Percentiles rank a stretch among this genome's conserved stretches.
Conservation (phyloP, 1,140 invertebrate species). For the Lasioglossum albipes region DNA sequence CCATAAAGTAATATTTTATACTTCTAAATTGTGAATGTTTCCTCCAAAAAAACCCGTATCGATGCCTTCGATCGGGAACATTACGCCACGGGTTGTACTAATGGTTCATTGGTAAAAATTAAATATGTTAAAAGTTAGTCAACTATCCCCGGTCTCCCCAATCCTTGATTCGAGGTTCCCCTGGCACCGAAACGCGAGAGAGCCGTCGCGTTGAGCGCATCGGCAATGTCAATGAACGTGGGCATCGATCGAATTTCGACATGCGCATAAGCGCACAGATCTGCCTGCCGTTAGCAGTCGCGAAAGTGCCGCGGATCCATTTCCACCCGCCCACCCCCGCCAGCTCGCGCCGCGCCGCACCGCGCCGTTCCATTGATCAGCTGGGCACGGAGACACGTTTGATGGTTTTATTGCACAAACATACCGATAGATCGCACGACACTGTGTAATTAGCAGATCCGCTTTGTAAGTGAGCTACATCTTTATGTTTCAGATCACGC, state of each 20-base stretch:
- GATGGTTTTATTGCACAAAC: constrained; percentile 1
- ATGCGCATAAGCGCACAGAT: constrained; percentile 51
- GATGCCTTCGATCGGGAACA: no score
- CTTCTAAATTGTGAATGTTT: no score
- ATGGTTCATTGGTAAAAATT: no score
- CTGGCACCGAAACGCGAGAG: not conserved
- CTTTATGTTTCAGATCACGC: constrained; percentile 3
- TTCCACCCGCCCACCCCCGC: not conserved
- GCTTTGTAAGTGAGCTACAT: not conserved
- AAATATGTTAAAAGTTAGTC: no score
- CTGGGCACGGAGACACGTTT: constrained; percentile 1
- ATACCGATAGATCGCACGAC: constrained; percentile 1
- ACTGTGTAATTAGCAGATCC: constrained; percentile 6
- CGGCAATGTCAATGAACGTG: constrained; percentile 42
- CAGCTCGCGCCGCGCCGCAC: not conserved
- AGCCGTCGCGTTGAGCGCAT: constrained; percentile 1
- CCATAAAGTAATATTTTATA: no score
- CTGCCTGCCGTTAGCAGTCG: constrained; percentile 8
- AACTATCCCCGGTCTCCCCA: no score
- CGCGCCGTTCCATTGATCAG: constrained; percentile 16
- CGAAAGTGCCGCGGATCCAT: constrained; percentile 33
- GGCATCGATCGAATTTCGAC: constrained; percentile 53
- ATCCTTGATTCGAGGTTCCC: no score
- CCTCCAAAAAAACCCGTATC: no score
- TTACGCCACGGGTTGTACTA: no score